Percentiles rank a stretch among this genome's conserved stretches.
Conservation (phyloP, 2,888 invertebrate genomes). For the Eupeodes luniger region DNA sequence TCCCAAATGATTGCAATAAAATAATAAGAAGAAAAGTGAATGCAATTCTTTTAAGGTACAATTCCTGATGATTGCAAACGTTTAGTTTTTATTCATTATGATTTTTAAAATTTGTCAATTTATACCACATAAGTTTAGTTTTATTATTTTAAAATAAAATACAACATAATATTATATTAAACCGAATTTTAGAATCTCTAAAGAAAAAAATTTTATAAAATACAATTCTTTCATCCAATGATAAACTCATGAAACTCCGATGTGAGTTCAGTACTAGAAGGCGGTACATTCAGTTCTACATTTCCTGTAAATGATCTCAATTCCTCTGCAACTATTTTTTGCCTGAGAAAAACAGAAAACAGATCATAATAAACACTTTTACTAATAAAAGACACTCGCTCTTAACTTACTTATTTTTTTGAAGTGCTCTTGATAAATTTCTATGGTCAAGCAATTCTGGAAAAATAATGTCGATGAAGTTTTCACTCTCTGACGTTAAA, state of each 20-base stretch:
- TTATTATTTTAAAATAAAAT: too few relatives aligned
- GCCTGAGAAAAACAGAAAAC: neutral
- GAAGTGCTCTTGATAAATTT: constrained; percentile 16
- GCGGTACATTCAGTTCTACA: neutral
- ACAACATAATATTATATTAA: too few relatives aligned
- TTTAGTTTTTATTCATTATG: too few relatives aligned
- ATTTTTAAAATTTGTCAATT: too few relatives aligned
- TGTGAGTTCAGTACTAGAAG: neutral
- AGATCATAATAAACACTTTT: neutral
- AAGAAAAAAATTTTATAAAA: too few relatives aligned
- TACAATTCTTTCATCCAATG: neutral
- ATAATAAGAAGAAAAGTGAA: too few relatives aligned
- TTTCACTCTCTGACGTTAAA: neutral
- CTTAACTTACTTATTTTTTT: neutral
- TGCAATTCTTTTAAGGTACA: too few relatives aligned
- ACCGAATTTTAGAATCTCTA: too few relatives aligned
- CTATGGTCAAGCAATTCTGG: neutral
- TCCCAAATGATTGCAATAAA: too few relatives aligned
- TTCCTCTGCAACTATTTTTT: neutral
- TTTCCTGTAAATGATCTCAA: neutral
- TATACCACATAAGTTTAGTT: too few relatives aligned
- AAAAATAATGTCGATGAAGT: neutral
- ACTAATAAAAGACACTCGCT: neutral
- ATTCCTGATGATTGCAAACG: too few relatives aligned
- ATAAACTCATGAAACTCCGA: constrained; percentile 30